Conservation (phyloP, 2,888 invertebrate species). For the Phortica okadai region DNA sequence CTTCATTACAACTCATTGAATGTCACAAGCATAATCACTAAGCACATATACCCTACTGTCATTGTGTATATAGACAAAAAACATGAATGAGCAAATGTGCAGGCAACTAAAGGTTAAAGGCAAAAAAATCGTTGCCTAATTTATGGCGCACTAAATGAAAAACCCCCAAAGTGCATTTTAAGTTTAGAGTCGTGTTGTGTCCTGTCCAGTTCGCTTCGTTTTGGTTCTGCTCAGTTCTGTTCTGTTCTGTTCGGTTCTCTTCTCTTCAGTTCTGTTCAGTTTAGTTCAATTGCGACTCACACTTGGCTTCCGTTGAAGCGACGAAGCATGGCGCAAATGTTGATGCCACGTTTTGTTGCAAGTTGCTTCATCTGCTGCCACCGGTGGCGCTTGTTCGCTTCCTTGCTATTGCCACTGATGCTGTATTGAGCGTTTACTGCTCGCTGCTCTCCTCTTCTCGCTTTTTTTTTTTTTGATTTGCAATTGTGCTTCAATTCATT, state of each 20-base stretch:
- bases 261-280: slow-evolving; percentile 12
- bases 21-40: no score
- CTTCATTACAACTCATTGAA: neutral
- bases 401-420: no score
- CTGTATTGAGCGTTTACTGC: neutral
- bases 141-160: slow-evolving; percentile 62
- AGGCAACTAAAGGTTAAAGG: neutral
- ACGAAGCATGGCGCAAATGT: slow-evolving; percentile 51
- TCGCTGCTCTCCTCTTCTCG: neutral
- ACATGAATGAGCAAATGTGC: slow-evolving; percentile 6
- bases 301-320: slow-evolving; percentile 42
- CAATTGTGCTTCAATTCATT: slow-evolving; percentile 38
- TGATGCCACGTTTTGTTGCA: neutral
- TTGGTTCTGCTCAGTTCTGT: neutral
- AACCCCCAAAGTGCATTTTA: slow-evolving; percentile 61
- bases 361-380: slow-evolving; percentile 10
- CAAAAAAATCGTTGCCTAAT: slow-evolving; percentile 52
- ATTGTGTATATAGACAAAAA: neutral
- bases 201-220: neutral
- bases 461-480: slow-evolving; percentile 52
- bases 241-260: neutral
- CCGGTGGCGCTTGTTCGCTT: neutral
- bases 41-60: neutral
- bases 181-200: slow-evolving; percentile 49
- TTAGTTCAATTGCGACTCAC: neutral